Evolutionary conservation across 2,888 invertebrate species (phyloP), one percentile per base, ranked within the genome.

Genomic region (Nomada flava): DNA sequence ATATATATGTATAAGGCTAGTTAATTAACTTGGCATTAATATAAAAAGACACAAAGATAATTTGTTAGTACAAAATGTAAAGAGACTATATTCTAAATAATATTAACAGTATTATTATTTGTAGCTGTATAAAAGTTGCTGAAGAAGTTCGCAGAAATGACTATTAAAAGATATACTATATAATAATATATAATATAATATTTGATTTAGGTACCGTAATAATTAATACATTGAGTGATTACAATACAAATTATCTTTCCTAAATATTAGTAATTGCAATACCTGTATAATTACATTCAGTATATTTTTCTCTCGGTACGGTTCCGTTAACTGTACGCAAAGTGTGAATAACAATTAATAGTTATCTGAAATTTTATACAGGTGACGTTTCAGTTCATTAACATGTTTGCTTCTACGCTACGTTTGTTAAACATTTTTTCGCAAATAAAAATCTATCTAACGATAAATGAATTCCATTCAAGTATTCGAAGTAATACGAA

Each of bases 361-460:
- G 23, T 64, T 73, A 64, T 62, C 67, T 72, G 55, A 62, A 73
- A 70, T 82, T 83, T 82, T 83, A 83, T 77, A 67, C 70, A 70
- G 73, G 70, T 82, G 77, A 83, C 71, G 60, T 44, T 74, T 73
- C 50, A 53, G 76, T 82, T 77, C 15, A 53, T 60, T 65, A 65
- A 77, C 26, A 67, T 71, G 52, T 44, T 62, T 69, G 5, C 42
- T 47, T 57, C 70, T 72, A 70, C 65, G 50, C 18, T 62, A 60
- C 23, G 53, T 65, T 82, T 82, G 73, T 82, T 76, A 73, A 73
- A 62, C 9, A 42, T 13, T 20, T 76, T 73, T 76, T 76, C 64
- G 42, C 69, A 52, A 83, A 83, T 83, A 83, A 81, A 83, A 47
- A 57, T 18, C 47, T 62, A 70, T 67, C 44, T 10, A 69, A 75